Evolutionary conservation across 2,797 vertebrate species (phyloP).

Genomic region (Gallinago solitaria): DNA sequence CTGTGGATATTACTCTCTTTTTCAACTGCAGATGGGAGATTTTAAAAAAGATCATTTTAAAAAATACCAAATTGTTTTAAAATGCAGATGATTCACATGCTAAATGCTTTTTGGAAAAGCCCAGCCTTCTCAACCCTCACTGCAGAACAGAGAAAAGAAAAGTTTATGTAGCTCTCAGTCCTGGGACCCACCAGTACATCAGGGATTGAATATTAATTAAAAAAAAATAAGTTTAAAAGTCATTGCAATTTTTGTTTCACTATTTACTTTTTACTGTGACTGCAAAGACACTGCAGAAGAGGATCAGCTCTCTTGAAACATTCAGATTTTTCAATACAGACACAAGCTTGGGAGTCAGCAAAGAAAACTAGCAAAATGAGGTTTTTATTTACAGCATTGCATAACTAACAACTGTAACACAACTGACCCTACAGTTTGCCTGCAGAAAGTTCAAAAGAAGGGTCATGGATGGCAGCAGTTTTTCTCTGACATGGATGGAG

Average conservation of each 20-base stretch:
- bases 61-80: background rate
- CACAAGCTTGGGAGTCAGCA: background rate
- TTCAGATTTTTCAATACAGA: background rate
- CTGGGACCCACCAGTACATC: background rate
- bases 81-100: background rate
- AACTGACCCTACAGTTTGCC: conserved; percentile 39
- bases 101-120: background rate
- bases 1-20: background rate
- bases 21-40: background rate
- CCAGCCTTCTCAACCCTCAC: background rate
- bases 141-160: background rate
- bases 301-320: background rate
- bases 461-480: background rate
- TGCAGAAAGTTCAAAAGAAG: conserved; percentile 45
- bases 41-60: background rate
- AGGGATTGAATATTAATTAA: background rate
- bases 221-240: background rate
- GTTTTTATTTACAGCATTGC: conserved; percentile 34
- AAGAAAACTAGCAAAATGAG: background rate
- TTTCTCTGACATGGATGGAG: conserved; percentile 22
- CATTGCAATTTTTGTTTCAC: background rate
- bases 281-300: background rate
- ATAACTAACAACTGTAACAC: conserved; percentile 12
- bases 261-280: background rate
- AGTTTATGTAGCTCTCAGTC: background rate